Evolutionary conservation across 2,113 vertebrate species (phyloP), one percentile per base, ranked within the genome.

Genomic region (Entelurus aequoreus): DNA sequence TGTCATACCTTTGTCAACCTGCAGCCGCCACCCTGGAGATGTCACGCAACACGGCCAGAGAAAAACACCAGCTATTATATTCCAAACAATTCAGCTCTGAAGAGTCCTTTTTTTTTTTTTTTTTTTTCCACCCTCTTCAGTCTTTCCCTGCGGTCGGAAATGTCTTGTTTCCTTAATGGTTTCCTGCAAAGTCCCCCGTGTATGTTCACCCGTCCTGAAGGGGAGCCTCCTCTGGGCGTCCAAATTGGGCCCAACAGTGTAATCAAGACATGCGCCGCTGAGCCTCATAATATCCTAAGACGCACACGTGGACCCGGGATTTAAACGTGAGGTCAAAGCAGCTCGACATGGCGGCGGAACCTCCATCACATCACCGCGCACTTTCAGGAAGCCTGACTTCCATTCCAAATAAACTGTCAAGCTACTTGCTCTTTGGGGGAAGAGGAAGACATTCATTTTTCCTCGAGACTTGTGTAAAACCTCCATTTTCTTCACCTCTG

Each of bases 131-230:
- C 52, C 49, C 54, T 44, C 66, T 62, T 42, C 6, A 40, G 52
- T 79, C 58, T 74, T 71, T 84, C 78, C 75, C 69, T 88, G 87
- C 58, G 78, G 84, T 87, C 79, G 81, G 87, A 90, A 87, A 88
- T 82, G 77, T 88, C 84, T 84, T 80, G 83, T 86, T 89, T 85
- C 83, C 83, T 86, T 87, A 88, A 91, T 88, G 68, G 78, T 52
- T 90, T 89, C 86, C 87, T 89, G 87, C 84, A 81, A 80, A 75
- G 83, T 85, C 79, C 84, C 82, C 37, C 66, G 76, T 13, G 76
- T 69, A 74, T 70, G 84, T 65, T 64, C 68, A 79, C 68, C 66
- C 56, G 59, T 79, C 73, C 75, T 78, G 66, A 56, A 62, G 72
- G 72, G 76, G 68, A 75, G 58, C 66, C 71, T 70, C 71, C 62